phyloP scores from a whole-genome alignment of 2,797 vertebrate genomes.

The Rhyacichthys aspro region DNA sequence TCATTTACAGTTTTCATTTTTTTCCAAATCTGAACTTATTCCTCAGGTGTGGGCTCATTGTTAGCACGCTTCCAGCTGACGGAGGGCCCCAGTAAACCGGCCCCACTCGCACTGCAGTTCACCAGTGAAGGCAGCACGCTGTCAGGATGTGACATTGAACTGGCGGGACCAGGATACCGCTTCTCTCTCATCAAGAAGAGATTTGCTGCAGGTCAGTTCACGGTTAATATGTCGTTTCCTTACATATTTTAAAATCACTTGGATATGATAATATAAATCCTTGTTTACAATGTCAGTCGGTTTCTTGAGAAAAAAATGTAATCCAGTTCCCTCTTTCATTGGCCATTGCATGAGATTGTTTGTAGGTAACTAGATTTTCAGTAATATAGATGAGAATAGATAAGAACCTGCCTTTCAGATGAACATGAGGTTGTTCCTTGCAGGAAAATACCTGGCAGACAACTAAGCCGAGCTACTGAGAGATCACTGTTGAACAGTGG shows the following conservation, averaged over 20 bases:
- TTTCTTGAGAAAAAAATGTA: too few relatives aligned
- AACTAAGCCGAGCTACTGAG: slow-evolving; percentile 79
- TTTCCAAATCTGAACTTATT: too few relatives aligned
- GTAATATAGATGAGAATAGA: too few relatives aligned
- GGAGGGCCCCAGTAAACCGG: slow-evolving; percentile 92
- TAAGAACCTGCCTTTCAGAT: too few relatives aligned
- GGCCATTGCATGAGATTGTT: too few relatives aligned
- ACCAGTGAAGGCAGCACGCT: slow-evolving; percentile 97
- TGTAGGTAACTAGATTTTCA: too few relatives aligned
- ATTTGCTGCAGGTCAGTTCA: slow-evolving; percentile 91
- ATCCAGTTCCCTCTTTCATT: too few relatives aligned
- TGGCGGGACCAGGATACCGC: slow-evolving; percentile 93
- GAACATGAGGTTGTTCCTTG: slow-evolving; percentile 23
- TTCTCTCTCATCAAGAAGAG: slow-evolving; percentile 99
- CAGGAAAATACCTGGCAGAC: slow-evolving; percentile 98
- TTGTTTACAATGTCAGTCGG: too few relatives aligned
- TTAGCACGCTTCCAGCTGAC: slow-evolving; percentile 93
- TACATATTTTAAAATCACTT: neutral
- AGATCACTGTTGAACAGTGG: slow-evolving; percentile 62
- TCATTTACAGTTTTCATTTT: too few relatives aligned
- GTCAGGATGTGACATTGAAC: slow-evolving; percentile 95
- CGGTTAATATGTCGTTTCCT: too few relatives aligned
- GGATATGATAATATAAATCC: neutral
- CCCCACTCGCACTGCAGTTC: slow-evolving; percentile 94
- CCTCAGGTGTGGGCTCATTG: slow-evolving; percentile 91